phyloP scores from a whole-genome alignment of 1,140 invertebrate genomes.

The Meloidogyne chitwoodi region DNA sequence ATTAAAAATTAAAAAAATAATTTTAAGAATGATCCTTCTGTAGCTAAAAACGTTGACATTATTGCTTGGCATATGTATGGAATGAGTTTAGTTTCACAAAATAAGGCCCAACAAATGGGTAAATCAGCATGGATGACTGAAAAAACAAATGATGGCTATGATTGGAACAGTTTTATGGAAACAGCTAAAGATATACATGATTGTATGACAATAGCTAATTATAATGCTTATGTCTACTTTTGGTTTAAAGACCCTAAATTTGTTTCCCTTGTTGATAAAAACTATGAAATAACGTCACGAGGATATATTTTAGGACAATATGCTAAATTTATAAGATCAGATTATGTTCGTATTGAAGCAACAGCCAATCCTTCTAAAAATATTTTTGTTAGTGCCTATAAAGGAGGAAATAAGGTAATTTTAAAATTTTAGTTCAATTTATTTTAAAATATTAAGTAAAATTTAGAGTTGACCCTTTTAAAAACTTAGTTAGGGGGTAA shows the following conservation, averaged over 20 bases:
- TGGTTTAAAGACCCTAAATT: not conserved
- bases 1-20: no score
- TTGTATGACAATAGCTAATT: not conserved
- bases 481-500: no score
- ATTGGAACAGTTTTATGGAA: slow-evolving; percentile 2
- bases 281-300: not conserved
- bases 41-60: not conserved
- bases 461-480: no score
- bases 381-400: not conserved
- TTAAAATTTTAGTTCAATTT: no score
- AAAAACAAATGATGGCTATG: not conserved
- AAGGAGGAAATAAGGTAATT: not conserved
- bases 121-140: slow-evolving; percentile 1
- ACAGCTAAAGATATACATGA: slow-evolving; percentile 1
- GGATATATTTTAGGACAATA: not conserved
- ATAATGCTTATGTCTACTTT: not conserved
- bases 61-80: slow-evolving; percentile 1
- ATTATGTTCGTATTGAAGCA: not conserved
- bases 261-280: not conserved
- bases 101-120: not conserved
- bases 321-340: not conserved
- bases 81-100: not conserved
- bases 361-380: not conserved
- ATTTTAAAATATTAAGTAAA: no score
- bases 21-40: not conserved